Conservation (phyloP, 2,113 vertebrate species). For the Myotis brandtii region DNA sequence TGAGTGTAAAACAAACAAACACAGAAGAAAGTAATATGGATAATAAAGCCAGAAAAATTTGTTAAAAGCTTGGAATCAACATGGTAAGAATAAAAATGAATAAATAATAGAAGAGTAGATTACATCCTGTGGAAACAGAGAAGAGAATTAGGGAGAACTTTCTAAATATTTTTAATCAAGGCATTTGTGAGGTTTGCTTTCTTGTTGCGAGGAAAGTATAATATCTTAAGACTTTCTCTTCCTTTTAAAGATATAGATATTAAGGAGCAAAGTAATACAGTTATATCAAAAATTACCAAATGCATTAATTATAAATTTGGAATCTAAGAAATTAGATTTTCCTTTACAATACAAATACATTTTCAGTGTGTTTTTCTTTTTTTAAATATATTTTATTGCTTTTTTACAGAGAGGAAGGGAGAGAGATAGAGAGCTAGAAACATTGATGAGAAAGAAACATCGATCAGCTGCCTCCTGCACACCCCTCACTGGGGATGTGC, state of each 20-base stretch:
- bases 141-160: background rate
- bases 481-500: too few relatives aligned
- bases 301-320: background rate
- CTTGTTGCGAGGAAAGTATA: background rate
- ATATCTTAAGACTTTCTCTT: background rate
- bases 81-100: background rate
- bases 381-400: too few relatives aligned
- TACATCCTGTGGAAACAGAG: background rate
- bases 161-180: slow-evolving; percentile 13
- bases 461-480: too few relatives aligned
- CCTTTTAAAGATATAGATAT: background rate
- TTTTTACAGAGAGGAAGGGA: too few relatives aligned
- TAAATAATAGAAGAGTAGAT: background rate
- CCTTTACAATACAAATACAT: slow-evolving; percentile 4
- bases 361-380: background rate
- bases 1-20: background rate
- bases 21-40: background rate
- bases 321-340: background rate
- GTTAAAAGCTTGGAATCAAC: background rate
- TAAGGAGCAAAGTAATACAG: background rate
- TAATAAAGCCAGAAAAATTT: background rate
- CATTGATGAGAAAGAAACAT: too few relatives aligned
- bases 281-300: background rate
- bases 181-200: background rate
- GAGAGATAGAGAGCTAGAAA: too few relatives aligned